Base-by-base conservation (phyloP, 1,140 invertebrate genomes). In the Gonatopus flavifemur region DNA sequence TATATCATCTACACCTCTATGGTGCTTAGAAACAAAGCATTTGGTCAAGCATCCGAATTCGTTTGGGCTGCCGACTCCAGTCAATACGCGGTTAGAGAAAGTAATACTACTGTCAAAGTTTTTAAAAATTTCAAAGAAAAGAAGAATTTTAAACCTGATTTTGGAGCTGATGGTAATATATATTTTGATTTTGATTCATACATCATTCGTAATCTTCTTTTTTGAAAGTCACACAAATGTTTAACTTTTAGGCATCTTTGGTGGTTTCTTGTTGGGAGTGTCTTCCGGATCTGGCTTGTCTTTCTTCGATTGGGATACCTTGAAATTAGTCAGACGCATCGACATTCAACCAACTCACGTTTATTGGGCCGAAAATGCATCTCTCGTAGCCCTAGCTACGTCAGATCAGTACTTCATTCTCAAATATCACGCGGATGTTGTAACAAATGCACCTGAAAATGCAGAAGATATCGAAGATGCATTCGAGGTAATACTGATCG, bases 1-100 rank as follows among this genome's bases (percentile, higher is more conserved):
- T 99, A 98, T 72, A 99, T 99, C 12, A 98, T 99, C 59, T 99
- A 99, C 76, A 99, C 98, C 0, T 94, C 97, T 0, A 98, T 99
- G 94, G 96, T 96, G 0, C 79, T 99, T 25, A 84, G 98, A 35
- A 99, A 99, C 74, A 99, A 99, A 75, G 94, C 94, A 9, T 99
- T 98, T 76, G 98, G 98, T 3, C 89, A 93, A 4, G 97, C 96
- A 0, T 92, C 98, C 49, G 97, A 99, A 76, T 99, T 99, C 79
- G 96, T 98, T 0, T 99, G 98, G 98, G 94, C 94, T 1, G 84
- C 90, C 36, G 98, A 99, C 74, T 96, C 95, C 2, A 96, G 93
- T 39, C 92, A 98, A 64, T 99, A 91, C 66, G 89, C 89, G 1
- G 94, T 98, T 1, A 80, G 96, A 28, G 97, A 99, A 76, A 91